Evolutionary conservation across 35 echinoderm and acorn worm species (phyloP).

Genomic region (Acanthaster planci): DNA sequence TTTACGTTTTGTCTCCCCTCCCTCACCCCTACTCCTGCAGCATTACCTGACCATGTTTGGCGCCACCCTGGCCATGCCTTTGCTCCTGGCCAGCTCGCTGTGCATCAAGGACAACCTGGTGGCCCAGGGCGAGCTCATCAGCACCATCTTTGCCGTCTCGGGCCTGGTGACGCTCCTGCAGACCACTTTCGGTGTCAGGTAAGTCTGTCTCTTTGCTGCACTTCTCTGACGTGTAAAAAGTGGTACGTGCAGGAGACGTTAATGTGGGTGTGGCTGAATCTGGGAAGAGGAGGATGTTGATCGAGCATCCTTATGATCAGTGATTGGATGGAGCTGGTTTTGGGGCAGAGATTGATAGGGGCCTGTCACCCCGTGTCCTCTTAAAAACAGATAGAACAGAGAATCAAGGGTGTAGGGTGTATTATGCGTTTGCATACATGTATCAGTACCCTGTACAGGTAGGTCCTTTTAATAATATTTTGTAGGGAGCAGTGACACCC

Average conservation of each 20-base stretch:
- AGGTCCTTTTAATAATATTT: no score
- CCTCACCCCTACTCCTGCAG: slow-evolving; percentile 2
- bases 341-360: background rate
- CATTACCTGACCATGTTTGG: slow-evolving; percentile 97
- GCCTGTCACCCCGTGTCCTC: no score
- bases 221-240: background rate
- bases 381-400: no score
- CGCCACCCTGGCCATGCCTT: slow-evolving; percentile 75
- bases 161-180: slow-evolving; percentile 80
- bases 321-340: background rate
- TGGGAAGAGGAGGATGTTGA: background rate
- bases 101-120: slow-evolving; percentile 73
- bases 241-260: no score
- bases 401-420: no score
- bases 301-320: background rate
- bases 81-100: slow-evolving; percentile 63
- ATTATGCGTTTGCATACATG: no score
- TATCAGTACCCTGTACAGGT: no score
- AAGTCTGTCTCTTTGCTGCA: background rate
- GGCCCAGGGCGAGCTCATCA: slow-evolving; percentile 67
- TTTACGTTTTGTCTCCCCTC: no score
- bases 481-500: no score
- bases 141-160: slow-evolving; percentile 88
- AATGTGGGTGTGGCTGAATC: background rate
- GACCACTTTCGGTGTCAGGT: slow-evolving; percentile 83